These are phyloP conservation scores for Muschampia plurimacula DNA, from an alignment of 2,888 invertebrate species.

Conservation along the genomic window DNA sequence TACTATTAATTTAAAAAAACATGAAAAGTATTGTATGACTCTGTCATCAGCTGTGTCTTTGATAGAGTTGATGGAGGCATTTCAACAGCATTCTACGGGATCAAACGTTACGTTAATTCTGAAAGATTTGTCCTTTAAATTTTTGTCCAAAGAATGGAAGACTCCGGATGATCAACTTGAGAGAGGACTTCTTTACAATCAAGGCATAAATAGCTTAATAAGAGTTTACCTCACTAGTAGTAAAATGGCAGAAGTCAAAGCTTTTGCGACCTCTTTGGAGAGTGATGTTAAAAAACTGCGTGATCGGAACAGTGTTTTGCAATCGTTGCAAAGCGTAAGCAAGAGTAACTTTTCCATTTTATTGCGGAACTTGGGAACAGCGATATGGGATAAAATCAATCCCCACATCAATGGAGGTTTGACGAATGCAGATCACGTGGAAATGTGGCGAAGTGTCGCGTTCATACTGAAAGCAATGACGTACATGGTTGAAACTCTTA, in stretches of 20 bases:
- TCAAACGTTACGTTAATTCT: slow-evolving; percentile 73
- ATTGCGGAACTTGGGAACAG: slow-evolving; percentile 88
- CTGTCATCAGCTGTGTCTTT: slow-evolving; percentile 84
- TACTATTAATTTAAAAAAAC: slow-evolving; percentile 71
- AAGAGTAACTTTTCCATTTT: slow-evolving; percentile 89
- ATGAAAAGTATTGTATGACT: slow-evolving; percentile 81
- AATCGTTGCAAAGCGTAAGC: slow-evolving; percentile 87
- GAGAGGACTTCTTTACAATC: slow-evolving; percentile 88
- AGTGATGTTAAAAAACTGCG: slow-evolving; percentile 85
- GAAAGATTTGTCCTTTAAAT: slow-evolving; percentile 67
- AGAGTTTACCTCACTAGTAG: slow-evolving; percentile 87
- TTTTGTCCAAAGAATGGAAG: slow-evolving; percentile 90
- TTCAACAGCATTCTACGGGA: slow-evolving; percentile 75
- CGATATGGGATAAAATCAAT: slow-evolving; percentile 85
- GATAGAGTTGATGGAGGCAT: slow-evolving; percentile 79
- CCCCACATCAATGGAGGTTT: slow-evolving; percentile 74
- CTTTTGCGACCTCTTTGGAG: slow-evolving; percentile 82
- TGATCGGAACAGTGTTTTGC: slow-evolving; percentile 85
- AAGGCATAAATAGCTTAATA: slow-evolving; percentile 87
- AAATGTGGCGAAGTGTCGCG: slow-evolving; percentile 88
- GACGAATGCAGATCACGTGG: slow-evolving; percentile 87
- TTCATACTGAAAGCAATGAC: slow-evolving; percentile 87
- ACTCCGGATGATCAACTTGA: slow-evolving; percentile 86
- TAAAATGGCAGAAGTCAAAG: slow-evolving; percentile 85
- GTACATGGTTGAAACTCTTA: slow-evolving; percentile 87